phyloP scores from a whole-genome alignment of 2,113 vertebrate species.

The Neotragus pygmaeus region DNA sequence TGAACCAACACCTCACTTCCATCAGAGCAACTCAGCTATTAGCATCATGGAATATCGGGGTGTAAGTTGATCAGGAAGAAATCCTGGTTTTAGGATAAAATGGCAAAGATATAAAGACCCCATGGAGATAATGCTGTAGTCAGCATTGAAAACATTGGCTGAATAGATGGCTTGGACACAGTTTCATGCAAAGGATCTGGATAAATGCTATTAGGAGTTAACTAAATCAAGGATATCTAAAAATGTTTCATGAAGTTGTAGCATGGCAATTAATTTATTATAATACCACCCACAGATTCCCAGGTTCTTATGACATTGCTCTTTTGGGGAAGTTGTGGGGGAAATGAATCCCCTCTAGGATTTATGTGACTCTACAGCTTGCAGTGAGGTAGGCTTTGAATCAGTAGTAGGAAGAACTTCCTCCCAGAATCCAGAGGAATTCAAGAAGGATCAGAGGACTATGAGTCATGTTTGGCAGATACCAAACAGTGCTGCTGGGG shows the following conservation, averaged over 20 bases:
- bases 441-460: neutral
- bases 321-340: neutral
- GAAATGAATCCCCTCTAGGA: neutral
- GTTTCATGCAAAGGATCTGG: neutral
- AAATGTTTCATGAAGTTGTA: neutral
- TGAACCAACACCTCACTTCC: neutral
- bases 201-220: neutral
- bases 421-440: neutral
- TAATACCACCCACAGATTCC: neutral
- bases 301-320: neutral
- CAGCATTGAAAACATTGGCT: neutral
- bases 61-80: neutral
- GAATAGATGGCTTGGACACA: neutral
- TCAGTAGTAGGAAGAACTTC: neutral
- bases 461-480: conserved; percentile 43
- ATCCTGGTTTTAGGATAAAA: neutral
- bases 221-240: conserved; percentile 19
- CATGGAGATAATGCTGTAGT: neutral
- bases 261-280: neutral
- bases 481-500: neutral
- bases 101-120: neutral
- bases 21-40: neutral
- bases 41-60: neutral
- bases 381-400: neutral
- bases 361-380: neutral